These are phyloP conservation scores for Macrotus californicus DNA, from an alignment of 2,113 vertebrate species.

Conservation along the genomic window DNA sequence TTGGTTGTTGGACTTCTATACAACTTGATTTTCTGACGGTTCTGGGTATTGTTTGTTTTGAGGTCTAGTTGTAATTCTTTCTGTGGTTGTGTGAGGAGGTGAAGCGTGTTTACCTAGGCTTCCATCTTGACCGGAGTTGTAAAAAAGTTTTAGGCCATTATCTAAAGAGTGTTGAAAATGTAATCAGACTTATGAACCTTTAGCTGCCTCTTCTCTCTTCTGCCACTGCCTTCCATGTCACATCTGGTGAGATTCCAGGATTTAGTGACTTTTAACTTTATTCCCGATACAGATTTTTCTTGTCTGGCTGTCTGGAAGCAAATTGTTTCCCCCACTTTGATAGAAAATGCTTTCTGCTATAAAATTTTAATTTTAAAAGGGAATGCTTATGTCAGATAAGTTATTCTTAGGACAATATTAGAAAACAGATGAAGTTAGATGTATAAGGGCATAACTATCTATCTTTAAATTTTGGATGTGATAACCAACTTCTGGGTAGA, in stretches of 20 bases:
- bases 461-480: neutral
- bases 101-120: no score
- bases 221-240: neutral
- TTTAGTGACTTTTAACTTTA: conserved; percentile 5
- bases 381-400: neutral
- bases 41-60: no score
- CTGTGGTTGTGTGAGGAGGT: no score
- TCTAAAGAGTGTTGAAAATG: neutral
- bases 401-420: neutral
- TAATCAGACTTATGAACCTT: neutral
- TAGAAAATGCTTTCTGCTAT: neutral
- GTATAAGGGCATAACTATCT: neutral
- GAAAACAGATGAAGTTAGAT: neutral
- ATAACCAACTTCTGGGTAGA: neutral
- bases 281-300: neutral
- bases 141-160: neutral
- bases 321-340: neutral
- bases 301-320: neutral
- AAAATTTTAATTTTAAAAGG: neutral
- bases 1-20: no score
- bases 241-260: neutral
- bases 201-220: neutral
- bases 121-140: no score
- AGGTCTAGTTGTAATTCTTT: no score
- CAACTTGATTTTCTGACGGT: no score